Conservation (phyloP, 2,797 vertebrate genomes). For the Crenuchus spilurus region DNA sequence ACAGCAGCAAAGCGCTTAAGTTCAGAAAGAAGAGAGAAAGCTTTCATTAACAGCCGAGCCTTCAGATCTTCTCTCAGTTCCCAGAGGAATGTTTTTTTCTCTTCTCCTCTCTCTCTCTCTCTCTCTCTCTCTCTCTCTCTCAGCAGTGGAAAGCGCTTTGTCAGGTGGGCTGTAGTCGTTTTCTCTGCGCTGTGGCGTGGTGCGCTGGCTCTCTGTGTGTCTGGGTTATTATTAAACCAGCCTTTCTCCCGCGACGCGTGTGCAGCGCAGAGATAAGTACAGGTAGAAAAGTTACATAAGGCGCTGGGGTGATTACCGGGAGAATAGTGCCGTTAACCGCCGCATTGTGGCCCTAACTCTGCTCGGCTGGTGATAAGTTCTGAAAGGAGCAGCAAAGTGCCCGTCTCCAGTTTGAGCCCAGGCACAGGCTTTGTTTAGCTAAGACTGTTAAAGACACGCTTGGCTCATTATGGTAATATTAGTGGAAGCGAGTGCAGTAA, state of each 20-base stretch:
- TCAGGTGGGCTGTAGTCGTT: slow-evolving; percentile 50
- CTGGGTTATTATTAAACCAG: slow-evolving; percentile 79
- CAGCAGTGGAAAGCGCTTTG: slow-evolving; percentile 51
- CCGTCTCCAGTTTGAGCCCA: slow-evolving; percentile 40
- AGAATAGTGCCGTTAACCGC: slow-evolving; percentile 63
- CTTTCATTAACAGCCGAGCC: slow-evolving; percentile 70
- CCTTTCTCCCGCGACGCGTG: slow-evolving; percentile 76
- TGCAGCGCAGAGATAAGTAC: slow-evolving; percentile 81
- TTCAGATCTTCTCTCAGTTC: slow-evolving; percentile 61
- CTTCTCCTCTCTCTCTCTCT: slow-evolving; percentile 25
- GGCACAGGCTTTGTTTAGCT: slow-evolving; percentile 54
- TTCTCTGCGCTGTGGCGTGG: slow-evolving; percentile 34
- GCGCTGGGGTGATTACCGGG: slow-evolving; percentile 75
- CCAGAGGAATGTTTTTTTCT: slow-evolving; percentile 57
- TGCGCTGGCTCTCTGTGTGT: slow-evolving; percentile 38
- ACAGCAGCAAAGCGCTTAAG: slow-evolving; percentile 48
- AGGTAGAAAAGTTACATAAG: slow-evolving; percentile 83
- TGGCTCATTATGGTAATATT: slow-evolving; percentile 57
- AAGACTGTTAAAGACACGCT: slow-evolving; percentile 48
- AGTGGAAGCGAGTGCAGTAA: slow-evolving; percentile 33
- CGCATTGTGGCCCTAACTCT: slow-evolving; percentile 49
- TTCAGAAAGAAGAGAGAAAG: slow-evolving; percentile 59
- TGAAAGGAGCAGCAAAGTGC: slow-evolving; percentile 44
- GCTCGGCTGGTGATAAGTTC: slow-evolving; percentile 55
- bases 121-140: slow-evolving; percentile 47